These are phyloP conservation scores for Myripristis murdjan DNA, from an alignment of 2,797 vertebrate species.

Conservation along the genomic window DNA sequence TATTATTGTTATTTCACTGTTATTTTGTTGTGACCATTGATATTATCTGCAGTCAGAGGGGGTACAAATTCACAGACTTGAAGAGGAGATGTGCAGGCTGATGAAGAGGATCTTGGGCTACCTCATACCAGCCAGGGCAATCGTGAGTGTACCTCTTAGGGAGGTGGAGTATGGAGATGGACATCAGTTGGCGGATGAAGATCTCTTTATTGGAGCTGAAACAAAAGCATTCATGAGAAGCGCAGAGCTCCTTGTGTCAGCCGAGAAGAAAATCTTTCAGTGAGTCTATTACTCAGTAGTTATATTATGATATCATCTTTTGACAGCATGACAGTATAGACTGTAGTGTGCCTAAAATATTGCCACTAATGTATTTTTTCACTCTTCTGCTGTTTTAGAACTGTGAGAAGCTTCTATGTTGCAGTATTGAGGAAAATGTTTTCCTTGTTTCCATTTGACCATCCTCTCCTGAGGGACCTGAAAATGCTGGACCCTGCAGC, in stretches of 20 bases:
- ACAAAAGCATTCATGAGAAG: slow-evolving; percentile 9
- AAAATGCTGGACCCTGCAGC: slow-evolving; percentile 28
- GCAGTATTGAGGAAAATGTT: slow-evolving; percentile 33
- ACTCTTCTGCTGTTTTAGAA: too few relatives aligned
- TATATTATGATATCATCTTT: too few relatives aligned
- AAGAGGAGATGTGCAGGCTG: slow-evolving; percentile 6
- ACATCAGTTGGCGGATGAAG: slow-evolving; percentile 31
- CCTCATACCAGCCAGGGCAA: background rate
- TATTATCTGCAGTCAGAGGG: slow-evolving; percentile 11
- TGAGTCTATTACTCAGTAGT: slow-evolving; percentile 33
- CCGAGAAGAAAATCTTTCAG: slow-evolving; percentile 36
- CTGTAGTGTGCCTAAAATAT: slow-evolving; percentile 1
- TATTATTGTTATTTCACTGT: too few relatives aligned
- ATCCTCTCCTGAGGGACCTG: slow-evolving; percentile 30
- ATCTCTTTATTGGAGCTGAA: slow-evolving; percentile 29
- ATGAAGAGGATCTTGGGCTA: background rate
- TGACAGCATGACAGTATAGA: background rate
- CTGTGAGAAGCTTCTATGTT: slow-evolving; percentile 42
- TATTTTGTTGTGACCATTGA: background rate
- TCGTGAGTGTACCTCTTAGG: slow-evolving; percentile 21
- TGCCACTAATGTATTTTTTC: slow-evolving; percentile 18
- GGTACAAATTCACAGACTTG: slow-evolving; percentile 7
- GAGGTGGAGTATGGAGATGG: slow-evolving; percentile 27
- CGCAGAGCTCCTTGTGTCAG: slow-evolving; percentile 18
- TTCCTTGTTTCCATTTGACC: slow-evolving; percentile 25